These are phyloP conservation scores for Podotricha telesiphe DNA, from an alignment of 2,888 invertebrate genomes.

Conservation along the genomic window DNA sequence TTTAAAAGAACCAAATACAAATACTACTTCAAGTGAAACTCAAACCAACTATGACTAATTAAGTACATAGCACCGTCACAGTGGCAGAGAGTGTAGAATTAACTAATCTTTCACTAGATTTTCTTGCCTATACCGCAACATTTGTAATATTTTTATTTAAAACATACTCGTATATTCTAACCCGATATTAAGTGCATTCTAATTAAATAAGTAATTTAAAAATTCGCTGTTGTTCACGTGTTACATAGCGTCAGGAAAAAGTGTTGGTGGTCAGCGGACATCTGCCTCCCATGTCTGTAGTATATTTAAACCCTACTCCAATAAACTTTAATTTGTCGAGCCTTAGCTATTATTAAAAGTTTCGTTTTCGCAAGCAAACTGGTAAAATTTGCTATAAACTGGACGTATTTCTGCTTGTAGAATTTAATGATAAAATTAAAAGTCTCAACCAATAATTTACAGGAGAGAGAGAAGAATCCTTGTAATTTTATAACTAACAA, in stretches of 20 bases:
- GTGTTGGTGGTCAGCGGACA: conserved; percentile 16
- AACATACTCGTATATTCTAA: background rate
- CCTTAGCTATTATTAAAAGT: conserved; percentile 23
- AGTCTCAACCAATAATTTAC: too few relatives aligned
- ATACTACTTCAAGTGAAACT: too few relatives aligned
- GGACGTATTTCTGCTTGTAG: background rate
- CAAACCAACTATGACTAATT: too few relatives aligned
- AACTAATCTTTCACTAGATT: too few relatives aligned
- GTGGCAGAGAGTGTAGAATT: too few relatives aligned
- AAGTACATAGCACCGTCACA: too few relatives aligned
- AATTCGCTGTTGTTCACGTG: background rate
- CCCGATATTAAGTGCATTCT: background rate
- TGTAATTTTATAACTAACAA: too few relatives aligned
- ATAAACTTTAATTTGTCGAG: conserved; percentile 19
- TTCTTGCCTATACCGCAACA: too few relatives aligned
- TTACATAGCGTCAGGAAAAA: conserved; percentile 4
- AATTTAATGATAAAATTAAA: conserved; percentile 5
- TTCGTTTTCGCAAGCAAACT: background rate
- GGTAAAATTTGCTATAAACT: conserved; percentile 8
- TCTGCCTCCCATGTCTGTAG: conserved; percentile 21
- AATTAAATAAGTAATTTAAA: conserved; percentile 5
- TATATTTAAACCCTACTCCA: conserved; percentile 19
- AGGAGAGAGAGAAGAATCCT: too few relatives aligned
- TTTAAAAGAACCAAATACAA: too few relatives aligned
- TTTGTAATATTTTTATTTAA: too few relatives aligned